Conservation (phyloP, 2,113 vertebrate genomes). For the Eclectus roratus region DNA sequence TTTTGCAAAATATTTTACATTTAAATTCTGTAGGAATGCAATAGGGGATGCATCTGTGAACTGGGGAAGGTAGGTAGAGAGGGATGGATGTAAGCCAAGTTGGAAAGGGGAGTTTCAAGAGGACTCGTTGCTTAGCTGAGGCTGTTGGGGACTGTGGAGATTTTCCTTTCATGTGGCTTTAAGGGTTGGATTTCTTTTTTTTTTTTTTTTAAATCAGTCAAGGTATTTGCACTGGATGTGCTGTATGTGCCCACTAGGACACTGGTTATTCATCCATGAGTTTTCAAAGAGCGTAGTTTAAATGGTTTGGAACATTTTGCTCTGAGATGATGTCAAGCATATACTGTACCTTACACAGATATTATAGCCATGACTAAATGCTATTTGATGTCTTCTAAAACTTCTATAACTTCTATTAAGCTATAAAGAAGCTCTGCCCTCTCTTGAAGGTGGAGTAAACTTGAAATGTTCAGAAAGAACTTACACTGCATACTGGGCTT, state of each 20-base stretch:
- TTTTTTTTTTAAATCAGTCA: neutral
- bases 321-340: neutral
- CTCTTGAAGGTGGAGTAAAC: neutral
- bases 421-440: neutral
- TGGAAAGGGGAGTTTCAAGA: neutral
- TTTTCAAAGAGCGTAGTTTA: neutral
- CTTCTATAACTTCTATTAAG: neutral
- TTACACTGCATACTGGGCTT: accelerated
- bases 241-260: neutral
- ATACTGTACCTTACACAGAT: neutral
- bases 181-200: neutral
- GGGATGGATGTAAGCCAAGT: neutral
- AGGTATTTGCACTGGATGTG: neutral
- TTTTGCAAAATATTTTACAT: neutral
- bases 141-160: neutral
- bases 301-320: neutral
- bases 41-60: neutral
- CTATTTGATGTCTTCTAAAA: neutral
- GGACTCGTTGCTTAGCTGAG: neutral
- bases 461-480: neutral
- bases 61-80: neutral
- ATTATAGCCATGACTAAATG: neutral
- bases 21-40: neutral
- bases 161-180: neutral
- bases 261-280: neutral